phyloP scores from a whole-genome alignment of 2,888 invertebrate genomes.

The Cantharis rustica region DNA sequence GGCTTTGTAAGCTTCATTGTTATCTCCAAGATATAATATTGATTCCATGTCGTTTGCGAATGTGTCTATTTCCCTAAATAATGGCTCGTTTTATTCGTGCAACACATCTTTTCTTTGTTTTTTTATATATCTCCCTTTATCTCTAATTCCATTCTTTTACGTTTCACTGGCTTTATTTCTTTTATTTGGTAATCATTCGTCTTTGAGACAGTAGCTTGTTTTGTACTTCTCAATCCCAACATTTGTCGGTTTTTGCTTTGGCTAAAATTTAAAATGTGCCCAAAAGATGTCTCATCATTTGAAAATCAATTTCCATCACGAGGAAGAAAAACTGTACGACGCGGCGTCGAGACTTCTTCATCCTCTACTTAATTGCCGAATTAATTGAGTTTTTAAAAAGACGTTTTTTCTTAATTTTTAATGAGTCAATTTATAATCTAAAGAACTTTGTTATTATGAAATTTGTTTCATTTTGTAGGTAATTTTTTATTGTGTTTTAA shows the following conservation, averaged over 20 bases:
- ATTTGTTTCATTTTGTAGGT: neutral
- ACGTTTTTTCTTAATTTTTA: neutral
- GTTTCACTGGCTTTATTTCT: slow-evolving; percentile 43
- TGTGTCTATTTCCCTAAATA: slow-evolving; percentile 47
- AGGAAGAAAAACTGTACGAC: neutral
- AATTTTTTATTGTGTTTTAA: neutral
- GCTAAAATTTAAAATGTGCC: slow-evolving; percentile 10
- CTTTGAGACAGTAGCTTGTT: slow-evolving; percentile 39
- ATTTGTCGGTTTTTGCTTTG: slow-evolving; percentile 13
- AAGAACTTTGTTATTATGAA: neutral
- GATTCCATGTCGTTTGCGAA: slow-evolving; percentile 35
- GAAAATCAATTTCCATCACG: neutral
- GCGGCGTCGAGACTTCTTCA: neutral
- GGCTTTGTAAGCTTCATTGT: slow-evolving; percentile 15
- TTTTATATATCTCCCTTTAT: slow-evolving; percentile 40
- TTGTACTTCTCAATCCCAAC: slow-evolving; percentile 15
- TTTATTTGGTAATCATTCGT: slow-evolving; percentile 47
- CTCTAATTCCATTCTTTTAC: slow-evolving; percentile 43
- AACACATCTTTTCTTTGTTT: slow-evolving; percentile 41
- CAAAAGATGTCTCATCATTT: slow-evolving; percentile 4
- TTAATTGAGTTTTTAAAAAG: slow-evolving; percentile 1
- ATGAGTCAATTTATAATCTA: neutral
- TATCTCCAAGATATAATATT: slow-evolving; percentile 31
- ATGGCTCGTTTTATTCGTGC: slow-evolving; percentile 44
- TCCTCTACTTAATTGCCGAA: slow-evolving; percentile 4